Evolutionary conservation across 2,888 invertebrate species (phyloP).

Genomic region (Cantharis rustica): DNA sequence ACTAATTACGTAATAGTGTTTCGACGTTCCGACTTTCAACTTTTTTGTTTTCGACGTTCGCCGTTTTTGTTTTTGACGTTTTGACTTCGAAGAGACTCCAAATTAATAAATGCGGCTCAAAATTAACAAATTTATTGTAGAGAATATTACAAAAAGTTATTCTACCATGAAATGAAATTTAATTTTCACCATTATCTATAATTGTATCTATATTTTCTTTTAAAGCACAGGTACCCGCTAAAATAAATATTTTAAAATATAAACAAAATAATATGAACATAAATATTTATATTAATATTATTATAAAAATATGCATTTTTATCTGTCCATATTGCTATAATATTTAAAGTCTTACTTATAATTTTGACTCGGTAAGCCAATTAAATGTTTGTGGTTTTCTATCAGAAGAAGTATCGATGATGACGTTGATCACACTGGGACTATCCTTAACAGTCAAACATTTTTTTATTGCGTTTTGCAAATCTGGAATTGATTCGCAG

Average conservation of each 20-base stretch:
- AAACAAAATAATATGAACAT: background rate
- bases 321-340: background rate
- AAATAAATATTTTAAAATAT: background rate
- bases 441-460: constrained; percentile 71
- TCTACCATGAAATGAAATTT: no score
- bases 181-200: background rate
- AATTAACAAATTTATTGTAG: no score
- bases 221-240: no score
- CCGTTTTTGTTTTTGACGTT: no score
- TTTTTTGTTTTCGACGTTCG: no score
- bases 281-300: no score
- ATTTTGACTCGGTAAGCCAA: constrained; percentile 92
- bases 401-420: constrained; percentile 86
- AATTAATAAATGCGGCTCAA: no score
- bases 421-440: constrained; percentile 88
- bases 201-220: background rate
- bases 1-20: no score
- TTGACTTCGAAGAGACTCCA: no score
- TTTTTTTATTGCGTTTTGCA: constrained; percentile 70
- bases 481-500: constrained; percentile 77
- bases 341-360: constrained; percentile 56
- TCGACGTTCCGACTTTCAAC: no score
- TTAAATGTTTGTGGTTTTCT: constrained; percentile 89
- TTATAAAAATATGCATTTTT: no score
- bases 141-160: no score